phyloP scores from a whole-genome alignment of 2,797 vertebrate species.

The Furcifer pardalis region DNA sequence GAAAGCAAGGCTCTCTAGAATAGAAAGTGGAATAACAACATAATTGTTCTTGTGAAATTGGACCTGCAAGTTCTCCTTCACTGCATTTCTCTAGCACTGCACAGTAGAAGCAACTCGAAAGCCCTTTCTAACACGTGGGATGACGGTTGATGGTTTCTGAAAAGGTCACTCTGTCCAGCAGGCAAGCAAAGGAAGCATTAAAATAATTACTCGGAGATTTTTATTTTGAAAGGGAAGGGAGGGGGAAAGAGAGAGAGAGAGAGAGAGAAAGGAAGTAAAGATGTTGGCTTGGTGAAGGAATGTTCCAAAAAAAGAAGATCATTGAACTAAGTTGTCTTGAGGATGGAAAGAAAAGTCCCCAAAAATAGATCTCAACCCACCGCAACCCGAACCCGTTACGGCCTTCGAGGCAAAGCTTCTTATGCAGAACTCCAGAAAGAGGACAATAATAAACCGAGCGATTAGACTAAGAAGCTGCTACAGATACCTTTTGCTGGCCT shows the following conservation, averaged over 20 bases:
- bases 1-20: too few relatives aligned
- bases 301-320: constrained; percentile 1
- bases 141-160: accelerated
- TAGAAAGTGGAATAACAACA: constrained; percentile 8
- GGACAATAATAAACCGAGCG: background rate
- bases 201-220: constrained; percentile 12
- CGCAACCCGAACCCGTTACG: accelerated
- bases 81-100: background rate
- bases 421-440: background rate
- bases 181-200: background rate
- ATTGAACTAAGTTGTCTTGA: background rate
- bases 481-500: background rate
- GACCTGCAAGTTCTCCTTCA: background rate
- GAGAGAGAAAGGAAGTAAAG: background rate
- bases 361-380: accelerated
- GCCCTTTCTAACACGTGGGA: background rate
- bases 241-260: background rate
- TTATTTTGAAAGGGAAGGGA: background rate
- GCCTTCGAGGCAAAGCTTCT: accelerated
- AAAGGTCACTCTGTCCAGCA: constrained; percentile 19
- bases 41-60: constrained; percentile 17
- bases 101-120: background rate
- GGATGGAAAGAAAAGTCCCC: background rate
- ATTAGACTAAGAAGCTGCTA: background rate
- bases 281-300: background rate